phyloP scores from a whole-genome alignment of 1,140 invertebrate species.

The Chymomyza costata region DNA sequence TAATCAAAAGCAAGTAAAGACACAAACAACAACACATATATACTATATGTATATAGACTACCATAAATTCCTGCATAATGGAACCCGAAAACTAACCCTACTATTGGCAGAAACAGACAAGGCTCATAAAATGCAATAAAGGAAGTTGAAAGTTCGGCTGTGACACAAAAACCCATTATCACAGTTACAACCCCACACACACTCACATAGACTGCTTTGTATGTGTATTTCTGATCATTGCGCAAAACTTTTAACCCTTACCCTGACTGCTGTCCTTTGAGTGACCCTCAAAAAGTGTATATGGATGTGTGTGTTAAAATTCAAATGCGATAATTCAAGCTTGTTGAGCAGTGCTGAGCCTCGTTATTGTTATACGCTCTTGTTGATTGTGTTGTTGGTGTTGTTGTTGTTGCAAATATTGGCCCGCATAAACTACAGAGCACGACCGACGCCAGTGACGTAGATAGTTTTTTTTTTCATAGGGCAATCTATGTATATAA shows the following conservation, averaged over 20 bases:
- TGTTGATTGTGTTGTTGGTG: conserved; percentile 65
- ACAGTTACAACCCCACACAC: conserved; percentile 45
- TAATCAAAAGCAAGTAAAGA: conserved; percentile 38
- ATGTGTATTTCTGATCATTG: conserved; percentile 57
- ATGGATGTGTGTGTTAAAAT: conserved; percentile 49
- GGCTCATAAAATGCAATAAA: conserved; percentile 73
- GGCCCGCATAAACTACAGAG: conserved; percentile 5
- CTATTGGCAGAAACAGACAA: no score
- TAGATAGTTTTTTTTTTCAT: no score
- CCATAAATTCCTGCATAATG: conserved; percentile 24
- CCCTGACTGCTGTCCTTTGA: conserved; percentile 50
- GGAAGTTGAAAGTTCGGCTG: conserved; percentile 64
- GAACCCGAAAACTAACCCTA: conserved; percentile 42
- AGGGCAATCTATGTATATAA: no score
- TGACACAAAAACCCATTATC: conserved; percentile 72
- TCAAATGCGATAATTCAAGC: conserved; percentile 51
- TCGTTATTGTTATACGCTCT: conserved; percentile 69
- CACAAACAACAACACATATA: background rate
- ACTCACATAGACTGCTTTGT: conserved; percentile 8
- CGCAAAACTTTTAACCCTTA: conserved; percentile 61
- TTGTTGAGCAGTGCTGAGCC: conserved; percentile 3
- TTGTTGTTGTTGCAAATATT: conserved; percentile 19
- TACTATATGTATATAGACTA: background rate
- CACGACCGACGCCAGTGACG: no score
- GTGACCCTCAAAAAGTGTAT: conserved; percentile 69